These are phyloP conservation scores for Camptogramma bilineatum DNA, from an alignment of 2,888 invertebrate species.

Conservation along the genomic window DNA sequence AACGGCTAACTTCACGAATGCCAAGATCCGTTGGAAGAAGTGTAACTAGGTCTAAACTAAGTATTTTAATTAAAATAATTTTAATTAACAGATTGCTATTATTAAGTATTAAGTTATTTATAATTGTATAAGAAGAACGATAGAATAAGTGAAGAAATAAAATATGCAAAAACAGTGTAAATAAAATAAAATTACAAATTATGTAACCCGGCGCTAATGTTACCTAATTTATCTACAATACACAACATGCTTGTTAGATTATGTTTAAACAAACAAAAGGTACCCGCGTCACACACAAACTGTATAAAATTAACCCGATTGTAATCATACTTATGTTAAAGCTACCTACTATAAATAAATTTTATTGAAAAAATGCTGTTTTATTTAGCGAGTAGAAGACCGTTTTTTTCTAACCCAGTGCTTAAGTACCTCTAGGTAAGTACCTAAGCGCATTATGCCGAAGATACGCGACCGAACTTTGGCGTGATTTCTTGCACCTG, in stretches of 20 bases:
- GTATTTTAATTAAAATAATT: too few relatives aligned
- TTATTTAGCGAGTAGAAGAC: slow-evolving; percentile 7
- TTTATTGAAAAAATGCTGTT: slow-evolving; percentile 22
- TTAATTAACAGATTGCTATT: neutral
- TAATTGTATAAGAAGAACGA: too few relatives aligned
- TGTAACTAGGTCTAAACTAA: neutral
- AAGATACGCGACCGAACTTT: too few relatives aligned
- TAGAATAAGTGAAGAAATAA: slow-evolving; percentile 1
- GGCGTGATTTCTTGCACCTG: too few relatives aligned
- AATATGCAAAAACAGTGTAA: slow-evolving; percentile 44
- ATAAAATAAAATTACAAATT: slow-evolving; percentile 45
- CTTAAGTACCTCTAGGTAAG: too few relatives aligned
- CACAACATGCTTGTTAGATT: slow-evolving; percentile 39
- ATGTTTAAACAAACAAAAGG: slow-evolving; percentile 60
- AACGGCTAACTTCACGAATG: too few relatives aligned
- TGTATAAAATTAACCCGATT: slow-evolving; percentile 17
- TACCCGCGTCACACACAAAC: slow-evolving; percentile 64
- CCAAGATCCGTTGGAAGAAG: too few relatives aligned
- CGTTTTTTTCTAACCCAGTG: neutral
- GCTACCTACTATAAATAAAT: slow-evolving; percentile 24
- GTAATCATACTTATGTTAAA: slow-evolving; percentile 14
- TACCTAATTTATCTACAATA: slow-evolving; percentile 71
- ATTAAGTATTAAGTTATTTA: neutral
- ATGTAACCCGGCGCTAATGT: slow-evolving; percentile 79
- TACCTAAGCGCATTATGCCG: too few relatives aligned